Conservation (phyloP, 2,113 vertebrate genomes). For the Myotis yumanensis region DNA sequence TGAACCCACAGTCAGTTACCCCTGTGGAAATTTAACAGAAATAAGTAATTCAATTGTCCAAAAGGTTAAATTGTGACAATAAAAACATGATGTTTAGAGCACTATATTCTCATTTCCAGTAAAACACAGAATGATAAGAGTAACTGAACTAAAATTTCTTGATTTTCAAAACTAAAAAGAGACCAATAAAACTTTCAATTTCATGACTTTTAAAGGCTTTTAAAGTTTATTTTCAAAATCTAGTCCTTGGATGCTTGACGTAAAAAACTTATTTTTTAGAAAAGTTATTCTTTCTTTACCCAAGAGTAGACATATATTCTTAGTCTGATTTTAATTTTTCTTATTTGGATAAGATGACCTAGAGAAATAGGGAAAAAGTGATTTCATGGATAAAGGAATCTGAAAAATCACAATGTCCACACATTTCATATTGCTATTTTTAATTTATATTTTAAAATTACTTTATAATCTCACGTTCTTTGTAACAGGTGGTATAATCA, state of each 20-base stretch:
- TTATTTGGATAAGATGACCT: conserved; percentile 12
- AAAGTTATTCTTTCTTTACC: background rate
- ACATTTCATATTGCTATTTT: background rate
- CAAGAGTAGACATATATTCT: background rate
- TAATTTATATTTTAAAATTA: background rate
- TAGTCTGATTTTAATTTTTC: background rate
- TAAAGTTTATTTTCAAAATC: background rate
- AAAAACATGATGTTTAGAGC: background rate
- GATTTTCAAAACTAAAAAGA: conserved; percentile 12
- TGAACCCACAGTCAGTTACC: background rate
- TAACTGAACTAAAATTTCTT: background rate
- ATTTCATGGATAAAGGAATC: background rate
- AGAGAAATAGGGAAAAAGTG: background rate
- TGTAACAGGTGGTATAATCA: background rate
- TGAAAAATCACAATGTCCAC: background rate
- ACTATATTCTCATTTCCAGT: background rate
- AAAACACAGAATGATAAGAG: background rate
- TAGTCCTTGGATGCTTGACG: background rate
- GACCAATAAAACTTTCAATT: background rate
- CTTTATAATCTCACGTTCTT: background rate
- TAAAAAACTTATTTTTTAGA: background rate
- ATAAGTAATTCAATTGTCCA: background rate
- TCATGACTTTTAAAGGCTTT: background rate
- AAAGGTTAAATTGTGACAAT: background rate
- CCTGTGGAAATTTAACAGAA: background rate